Conservation (phyloP, 1,140 invertebrate genomes). For the Halyomorpha halys region DNA sequence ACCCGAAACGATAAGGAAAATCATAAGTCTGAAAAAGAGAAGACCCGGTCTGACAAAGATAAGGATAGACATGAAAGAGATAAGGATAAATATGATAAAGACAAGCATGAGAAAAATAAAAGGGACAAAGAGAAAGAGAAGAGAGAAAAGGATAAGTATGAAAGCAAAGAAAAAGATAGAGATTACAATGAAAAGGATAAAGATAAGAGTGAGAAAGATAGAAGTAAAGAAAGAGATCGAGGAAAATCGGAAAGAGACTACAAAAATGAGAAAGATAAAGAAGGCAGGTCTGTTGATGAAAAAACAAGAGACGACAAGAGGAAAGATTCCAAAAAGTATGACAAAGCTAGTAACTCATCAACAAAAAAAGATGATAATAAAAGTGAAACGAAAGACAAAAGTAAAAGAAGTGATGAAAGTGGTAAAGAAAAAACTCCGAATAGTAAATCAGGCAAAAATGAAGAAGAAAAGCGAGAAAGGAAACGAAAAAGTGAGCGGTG, state of each 20-base stretch:
- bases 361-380: slow-evolving; percentile 24
- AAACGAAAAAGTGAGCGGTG: slow-evolving; percentile 20
- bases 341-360: slow-evolving; percentile 12
- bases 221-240: slow-evolving; percentile 22
- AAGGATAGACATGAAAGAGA: slow-evolving; percentile 10
- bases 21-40: slow-evolving; percentile 25
- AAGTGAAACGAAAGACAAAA: slow-evolving; percentile 13
- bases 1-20: slow-evolving; percentile 32
- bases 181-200: slow-evolving; percentile 8
- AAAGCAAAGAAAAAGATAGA: slow-evolving; percentile 18
- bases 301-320: slow-evolving; percentile 17
- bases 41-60: neutral
- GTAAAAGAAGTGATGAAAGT: slow-evolving; percentile 13
- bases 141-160: slow-evolving; percentile 5
- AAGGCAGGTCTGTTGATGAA: slow-evolving; percentile 17
- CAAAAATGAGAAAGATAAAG: slow-evolving; percentile 1
- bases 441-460: slow-evolving; percentile 13
- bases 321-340: slow-evolving; percentile 12
- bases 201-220: slow-evolving; percentile 15
- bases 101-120: slow-evolving; percentile 7
- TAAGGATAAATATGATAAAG: slow-evolving; percentile 10
- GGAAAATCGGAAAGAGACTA: slow-evolving; percentile 8
- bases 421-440: slow-evolving; percentile 18
- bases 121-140: slow-evolving; percentile 3
- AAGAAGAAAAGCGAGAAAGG: slow-evolving; percentile 20